These are phyloP conservation scores for Cyaniris semiargus DNA, from an alignment of 2,888 invertebrate species.

Conservation along the genomic window DNA sequence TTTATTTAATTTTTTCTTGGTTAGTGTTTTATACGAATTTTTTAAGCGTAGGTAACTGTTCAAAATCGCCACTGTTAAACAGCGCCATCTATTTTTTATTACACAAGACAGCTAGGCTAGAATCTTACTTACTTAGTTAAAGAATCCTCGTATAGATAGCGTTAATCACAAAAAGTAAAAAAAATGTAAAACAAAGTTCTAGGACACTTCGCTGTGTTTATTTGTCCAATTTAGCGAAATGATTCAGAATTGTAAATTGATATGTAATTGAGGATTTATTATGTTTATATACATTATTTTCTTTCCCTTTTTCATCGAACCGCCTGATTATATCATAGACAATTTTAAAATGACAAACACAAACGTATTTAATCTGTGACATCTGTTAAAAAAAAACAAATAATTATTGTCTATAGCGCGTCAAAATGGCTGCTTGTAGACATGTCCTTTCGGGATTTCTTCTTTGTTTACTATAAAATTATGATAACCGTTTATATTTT, in stretches of 20 bases:
- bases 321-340: background rate
- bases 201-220: background rate
- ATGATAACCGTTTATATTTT: constrained; percentile 59
- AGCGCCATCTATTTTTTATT: background rate
- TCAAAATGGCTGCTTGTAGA: constrained; percentile 76
- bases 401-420: constrained; percentile 67
- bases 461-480: constrained; percentile 79
- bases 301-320: background rate
- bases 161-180: background rate
- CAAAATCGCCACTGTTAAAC: too few relatives aligned
- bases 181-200: too few relatives aligned
- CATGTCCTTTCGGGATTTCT: constrained; percentile 73
- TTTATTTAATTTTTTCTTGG: too few relatives aligned
- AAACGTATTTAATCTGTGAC: background rate
- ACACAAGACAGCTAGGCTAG: background rate
- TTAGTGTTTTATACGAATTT: too few relatives aligned
- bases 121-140: background rate
- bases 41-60: too few relatives aligned
- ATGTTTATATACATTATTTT: background rate
- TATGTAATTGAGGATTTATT: too few relatives aligned
- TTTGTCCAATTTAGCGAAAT: too few relatives aligned
- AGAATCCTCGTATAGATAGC: background rate
- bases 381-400: constrained; percentile 30
- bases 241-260: too few relatives aligned
- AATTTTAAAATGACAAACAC: background rate